Evolutionary conservation across 2,888 invertebrate genomes (phyloP).

Genomic region (Drosophila stalkeri): DNA sequence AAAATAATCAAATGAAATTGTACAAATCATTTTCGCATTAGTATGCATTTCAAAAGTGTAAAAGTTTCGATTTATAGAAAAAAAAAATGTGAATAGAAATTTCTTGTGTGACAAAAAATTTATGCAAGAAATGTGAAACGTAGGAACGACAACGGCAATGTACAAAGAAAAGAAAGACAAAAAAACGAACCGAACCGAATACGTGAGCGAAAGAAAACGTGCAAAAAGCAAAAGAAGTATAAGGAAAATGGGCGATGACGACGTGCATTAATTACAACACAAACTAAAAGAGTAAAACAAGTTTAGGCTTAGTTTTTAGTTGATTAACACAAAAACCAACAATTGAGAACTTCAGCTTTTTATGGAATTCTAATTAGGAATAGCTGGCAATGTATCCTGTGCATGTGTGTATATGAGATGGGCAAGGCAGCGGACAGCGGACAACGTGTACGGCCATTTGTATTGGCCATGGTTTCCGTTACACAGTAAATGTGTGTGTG

Average conservation of each 20-base stretch:
- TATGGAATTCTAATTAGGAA: slow-evolving; percentile 48
- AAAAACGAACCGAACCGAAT: slow-evolving; percentile 52
- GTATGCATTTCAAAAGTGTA: slow-evolving; percentile 46
- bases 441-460: slow-evolving; percentile 68
- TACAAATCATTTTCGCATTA: slow-evolving; percentile 41
- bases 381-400: slow-evolving; percentile 20
- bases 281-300: slow-evolving; percentile 44
- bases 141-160: slow-evolving; percentile 64
- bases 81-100: slow-evolving; percentile 56
- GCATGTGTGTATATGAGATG: slow-evolving; percentile 3
- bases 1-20: slow-evolving; percentile 59
- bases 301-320: slow-evolving; percentile 46
- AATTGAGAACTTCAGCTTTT: slow-evolving; percentile 9
- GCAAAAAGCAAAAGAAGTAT: slow-evolving; percentile 63
- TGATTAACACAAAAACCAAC: slow-evolving; percentile 15
- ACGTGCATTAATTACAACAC: slow-evolving; percentile 69
- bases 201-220: slow-evolving; percentile 71
- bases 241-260: slow-evolving; percentile 73
- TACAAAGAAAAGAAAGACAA: slow-evolving; percentile 53
- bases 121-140: slow-evolving; percentile 83
- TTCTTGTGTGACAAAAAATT: slow-evolving; percentile 68
- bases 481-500: slow-evolving; percentile 37
- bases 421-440: slow-evolving; percentile 12
- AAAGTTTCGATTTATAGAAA: slow-evolving; percentile 35
- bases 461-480: slow-evolving; percentile 64